A percentile compares a stretch with the other conserved stretches of the same genome.
phyloP scores from a whole-genome alignment of 2,888 invertebrate genomes.

The Dryomyza anilis region DNA sequence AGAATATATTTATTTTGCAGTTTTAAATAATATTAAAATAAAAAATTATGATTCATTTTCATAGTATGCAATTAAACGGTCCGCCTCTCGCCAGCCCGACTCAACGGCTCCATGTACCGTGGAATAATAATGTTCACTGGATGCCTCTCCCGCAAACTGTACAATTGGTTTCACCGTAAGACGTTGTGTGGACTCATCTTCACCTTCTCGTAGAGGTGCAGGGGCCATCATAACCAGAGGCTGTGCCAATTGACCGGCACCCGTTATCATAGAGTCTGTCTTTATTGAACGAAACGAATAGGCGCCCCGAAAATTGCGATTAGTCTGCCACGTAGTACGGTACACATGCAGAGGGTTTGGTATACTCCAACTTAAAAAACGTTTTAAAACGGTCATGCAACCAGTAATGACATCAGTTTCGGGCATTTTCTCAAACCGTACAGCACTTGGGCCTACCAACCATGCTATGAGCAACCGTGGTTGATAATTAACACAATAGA shows the following conservation, averaged over 20 bases:
- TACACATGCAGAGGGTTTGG: constrained; percentile 39
- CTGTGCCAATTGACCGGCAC: constrained; percentile 63
- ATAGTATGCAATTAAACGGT: constrained; percentile 27
- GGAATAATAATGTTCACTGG: constrained; percentile 67
- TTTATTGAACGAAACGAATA: constrained; percentile 68
- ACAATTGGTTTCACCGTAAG: constrained; percentile 65
- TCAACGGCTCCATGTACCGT: constrained; percentile 76
- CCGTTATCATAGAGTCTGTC: constrained; percentile 63
- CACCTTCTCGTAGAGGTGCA: constrained; percentile 38
- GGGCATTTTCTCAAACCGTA: constrained; percentile 65
- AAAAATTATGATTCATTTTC: too few species aligned
- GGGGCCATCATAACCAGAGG: constrained; percentile 55
- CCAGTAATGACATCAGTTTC: constrained; percentile 58
- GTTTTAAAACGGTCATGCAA: constrained; percentile 41
- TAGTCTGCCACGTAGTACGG: constrained; percentile 68
- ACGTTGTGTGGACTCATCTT: too few species aligned
- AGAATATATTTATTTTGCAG: too few species aligned
- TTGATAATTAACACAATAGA: constrained; percentile 69
- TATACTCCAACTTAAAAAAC: constrained; percentile 43
- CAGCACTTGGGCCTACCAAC: constrained; percentile 68
- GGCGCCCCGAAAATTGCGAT: constrained; percentile 67
- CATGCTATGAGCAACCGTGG: constrained; percentile 69
- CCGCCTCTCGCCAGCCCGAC: constrained; percentile 72
- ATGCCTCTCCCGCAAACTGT: constrained; percentile 72
- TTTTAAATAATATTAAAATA: too few species aligned